Conservation (phyloP, 1,140 invertebrate species). For the Battus philenor region DNA sequence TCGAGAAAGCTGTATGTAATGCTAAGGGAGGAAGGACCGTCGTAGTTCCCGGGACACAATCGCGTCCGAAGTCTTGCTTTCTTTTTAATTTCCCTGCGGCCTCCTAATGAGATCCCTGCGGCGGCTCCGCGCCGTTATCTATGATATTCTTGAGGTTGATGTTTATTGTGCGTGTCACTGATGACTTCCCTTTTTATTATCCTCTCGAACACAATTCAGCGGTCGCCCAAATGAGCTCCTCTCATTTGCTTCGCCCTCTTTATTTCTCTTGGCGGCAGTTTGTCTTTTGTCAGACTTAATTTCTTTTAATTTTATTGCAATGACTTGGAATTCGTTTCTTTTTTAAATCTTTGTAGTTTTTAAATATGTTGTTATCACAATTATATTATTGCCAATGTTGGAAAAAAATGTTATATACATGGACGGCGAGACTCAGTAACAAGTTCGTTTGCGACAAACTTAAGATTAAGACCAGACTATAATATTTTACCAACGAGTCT, state of each 20-base stretch:
- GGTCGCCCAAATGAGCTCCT: slow-evolving; percentile 68
- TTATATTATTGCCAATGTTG: no score
- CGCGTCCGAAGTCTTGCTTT: slow-evolving; percentile 74
- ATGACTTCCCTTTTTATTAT: slow-evolving; percentile 75
- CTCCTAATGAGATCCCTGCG: slow-evolving; percentile 72
- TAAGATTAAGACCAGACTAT: no score
- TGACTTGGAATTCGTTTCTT: slow-evolving; percentile 20
- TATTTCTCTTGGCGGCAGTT: slow-evolving; percentile 72
- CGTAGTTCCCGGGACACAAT: slow-evolving; percentile 68
- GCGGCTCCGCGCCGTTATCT: slow-evolving; percentile 65
- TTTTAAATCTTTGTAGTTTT: slow-evolving; percentile 26
- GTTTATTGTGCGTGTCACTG: slow-evolving; percentile 76
- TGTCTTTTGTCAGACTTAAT: slow-evolving; percentile 63
- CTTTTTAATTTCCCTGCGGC: slow-evolving; percentile 77
- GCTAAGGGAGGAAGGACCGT: slow-evolving; percentile 68
- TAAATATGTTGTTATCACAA: no score
- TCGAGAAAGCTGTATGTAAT: slow-evolving; percentile 72
- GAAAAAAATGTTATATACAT: no score
- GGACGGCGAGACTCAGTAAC: no score
- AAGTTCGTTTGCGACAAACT: no score
- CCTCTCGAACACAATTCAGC: slow-evolving; percentile 73
- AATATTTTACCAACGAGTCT: no score
- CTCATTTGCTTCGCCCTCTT: slow-evolving; percentile 71
- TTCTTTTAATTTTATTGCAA: slow-evolving; percentile 59
- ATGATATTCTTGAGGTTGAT: slow-evolving; percentile 76